phyloP scores from a whole-genome alignment of 2,797 vertebrate species.

The Phalanger gymnotis region DNA sequence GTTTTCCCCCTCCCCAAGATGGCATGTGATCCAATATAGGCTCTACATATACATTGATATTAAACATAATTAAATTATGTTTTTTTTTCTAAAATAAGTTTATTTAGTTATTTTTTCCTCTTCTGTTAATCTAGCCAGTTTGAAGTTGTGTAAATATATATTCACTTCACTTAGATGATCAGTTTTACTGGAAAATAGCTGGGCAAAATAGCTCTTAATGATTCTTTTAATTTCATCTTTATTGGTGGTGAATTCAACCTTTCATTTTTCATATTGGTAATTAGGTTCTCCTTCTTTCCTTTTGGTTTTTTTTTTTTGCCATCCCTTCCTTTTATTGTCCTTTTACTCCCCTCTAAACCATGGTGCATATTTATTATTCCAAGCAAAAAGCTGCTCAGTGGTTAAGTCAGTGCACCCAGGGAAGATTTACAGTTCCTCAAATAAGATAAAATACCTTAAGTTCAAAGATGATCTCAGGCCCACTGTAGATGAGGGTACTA shows the following conservation, averaged over 20 bases:
- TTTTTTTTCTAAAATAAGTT: not conserved
- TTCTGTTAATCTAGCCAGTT: not conserved
- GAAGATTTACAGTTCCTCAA: slow-evolving; percentile 57
- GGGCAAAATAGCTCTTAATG: not conserved
- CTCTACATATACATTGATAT: no score
- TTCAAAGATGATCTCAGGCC: slow-evolving; percentile 52
- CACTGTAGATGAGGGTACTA: slow-evolving; percentile 1
- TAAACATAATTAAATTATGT: no score
- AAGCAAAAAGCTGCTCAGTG: slow-evolving; percentile 43
- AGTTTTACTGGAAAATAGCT: slow-evolving; percentile 45
- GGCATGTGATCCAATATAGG: no score
- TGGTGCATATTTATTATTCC: slow-evolving; percentile 54
- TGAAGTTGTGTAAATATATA: slow-evolving; percentile 39
- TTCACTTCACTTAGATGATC: slow-evolving; percentile 50
- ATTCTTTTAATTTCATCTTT: not conserved
- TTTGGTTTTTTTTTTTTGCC: not conserved
- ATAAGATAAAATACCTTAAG: slow-evolving; percentile 52
- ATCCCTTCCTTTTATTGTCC: not conserved
- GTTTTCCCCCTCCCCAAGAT: no score
- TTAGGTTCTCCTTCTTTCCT: not conserved
- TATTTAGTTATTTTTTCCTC: not conserved
- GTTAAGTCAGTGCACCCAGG: slow-evolving; percentile 38
- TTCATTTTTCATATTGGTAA: not conserved
- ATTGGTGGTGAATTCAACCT: not conserved
- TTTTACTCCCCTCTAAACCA: not conserved